Evolutionary conservation across 23 tunicate genomes (phyloP).

Genomic region (Diplosoma virens): DNA sequence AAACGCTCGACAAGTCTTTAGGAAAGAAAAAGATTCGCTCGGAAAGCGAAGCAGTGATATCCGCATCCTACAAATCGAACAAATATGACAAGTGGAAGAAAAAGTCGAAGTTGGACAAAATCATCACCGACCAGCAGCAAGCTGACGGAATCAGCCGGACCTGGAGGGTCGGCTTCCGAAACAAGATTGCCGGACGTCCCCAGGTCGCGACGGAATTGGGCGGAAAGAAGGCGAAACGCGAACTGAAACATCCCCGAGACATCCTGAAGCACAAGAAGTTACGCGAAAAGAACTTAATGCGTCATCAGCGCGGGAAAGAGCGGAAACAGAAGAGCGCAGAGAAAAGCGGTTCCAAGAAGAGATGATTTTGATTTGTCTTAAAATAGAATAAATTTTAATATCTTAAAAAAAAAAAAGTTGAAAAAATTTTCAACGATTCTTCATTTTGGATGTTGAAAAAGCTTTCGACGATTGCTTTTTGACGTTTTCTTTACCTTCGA

Average conservation of each 20-base stretch:
- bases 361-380: too few relatives aligned
- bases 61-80: constrained; percentile 81
- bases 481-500: too few relatives aligned
- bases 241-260: constrained; percentile 74
- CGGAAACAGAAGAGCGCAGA: background rate
- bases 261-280: constrained; percentile 69
- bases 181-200: constrained; percentile 8
- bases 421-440: too few relatives aligned
- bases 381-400: too few relatives aligned
- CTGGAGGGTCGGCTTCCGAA: constrained; percentile 6
- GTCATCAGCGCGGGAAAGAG: constrained; percentile 14
- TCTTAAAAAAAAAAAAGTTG: too few relatives aligned
- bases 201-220: too few relatives aligned
- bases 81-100: constrained; percentile 85
- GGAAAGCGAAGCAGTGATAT: constrained; percentile 90
- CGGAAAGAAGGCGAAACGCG: constrained; percentile 35
- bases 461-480: too few relatives aligned
- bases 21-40: constrained; percentile 83
- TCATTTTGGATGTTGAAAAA: too few relatives aligned
- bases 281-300: constrained; percentile 46
- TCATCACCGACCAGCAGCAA: constrained; percentile 28
- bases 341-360: too few relatives aligned
- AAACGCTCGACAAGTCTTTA: constrained; percentile 19
- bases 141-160: constrained; percentile 31
- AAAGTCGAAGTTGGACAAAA: constrained; percentile 68